Evolutionary conservation across 2,888 invertebrate species (phyloP).

Genomic region (Dryobota labecula): DNA sequence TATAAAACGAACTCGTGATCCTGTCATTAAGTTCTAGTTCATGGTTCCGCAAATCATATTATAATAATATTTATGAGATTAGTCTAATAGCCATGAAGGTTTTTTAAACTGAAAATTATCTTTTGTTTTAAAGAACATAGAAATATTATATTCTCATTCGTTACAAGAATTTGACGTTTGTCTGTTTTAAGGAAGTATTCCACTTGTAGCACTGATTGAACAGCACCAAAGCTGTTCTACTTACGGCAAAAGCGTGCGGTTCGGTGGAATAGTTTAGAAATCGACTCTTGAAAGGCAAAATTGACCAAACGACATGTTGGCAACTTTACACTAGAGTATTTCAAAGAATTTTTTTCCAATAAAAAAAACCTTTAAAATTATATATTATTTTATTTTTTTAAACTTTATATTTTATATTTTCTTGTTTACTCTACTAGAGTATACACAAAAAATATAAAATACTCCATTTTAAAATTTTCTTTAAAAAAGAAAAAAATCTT

Average conservation of each 20-base stretch:
- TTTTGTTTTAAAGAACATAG: background rate
- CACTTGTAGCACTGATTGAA: background rate
- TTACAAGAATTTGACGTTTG: background rate
- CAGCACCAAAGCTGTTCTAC: background rate
- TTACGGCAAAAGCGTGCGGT: background rate
- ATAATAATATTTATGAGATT: slow-evolving; percentile 21
- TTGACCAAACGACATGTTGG: too few relatives aligned
- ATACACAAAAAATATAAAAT: too few relatives aligned
- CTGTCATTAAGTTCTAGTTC: slow-evolving; percentile 35
- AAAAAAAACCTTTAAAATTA: too few relatives aligned
- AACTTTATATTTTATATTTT: too few relatives aligned
- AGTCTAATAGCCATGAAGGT: slow-evolving; percentile 12
- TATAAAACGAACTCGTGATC: slow-evolving; percentile 31
- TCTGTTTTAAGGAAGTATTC: background rate
- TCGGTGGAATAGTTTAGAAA: background rate
- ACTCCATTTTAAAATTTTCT: too few relatives aligned
- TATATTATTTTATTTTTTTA: too few relatives aligned
- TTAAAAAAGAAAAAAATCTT: too few relatives aligned
- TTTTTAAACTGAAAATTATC: background rate
- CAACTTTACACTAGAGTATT: too few relatives aligned
- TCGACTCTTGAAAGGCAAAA: too few relatives aligned
- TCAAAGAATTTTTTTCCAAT: too few relatives aligned
- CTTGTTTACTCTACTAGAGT: too few relatives aligned
- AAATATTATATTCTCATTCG: background rate
- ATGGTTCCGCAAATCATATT: slow-evolving; percentile 44